These are phyloP conservation scores for Camponotus fellah DNA, from an alignment of 2,888 invertebrate genomes.

Conservation along the genomic window DNA sequence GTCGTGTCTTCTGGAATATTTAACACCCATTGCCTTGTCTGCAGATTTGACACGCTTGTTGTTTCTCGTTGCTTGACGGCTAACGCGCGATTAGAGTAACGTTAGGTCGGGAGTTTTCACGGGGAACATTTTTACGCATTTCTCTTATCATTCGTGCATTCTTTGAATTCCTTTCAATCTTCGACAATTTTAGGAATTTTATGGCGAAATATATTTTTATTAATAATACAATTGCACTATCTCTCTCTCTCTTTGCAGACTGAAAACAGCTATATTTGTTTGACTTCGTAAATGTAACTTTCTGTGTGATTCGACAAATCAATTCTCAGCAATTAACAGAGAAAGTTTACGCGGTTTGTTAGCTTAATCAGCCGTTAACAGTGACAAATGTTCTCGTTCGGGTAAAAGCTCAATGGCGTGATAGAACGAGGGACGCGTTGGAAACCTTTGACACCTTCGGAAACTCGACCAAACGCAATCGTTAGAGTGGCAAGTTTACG, in stretches of 20 bases:
- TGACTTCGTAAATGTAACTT: neutral
- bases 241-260: neutral
- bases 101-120: neutral
- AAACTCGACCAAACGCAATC: slow-evolving; percentile 59
- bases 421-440: slow-evolving; percentile 5
- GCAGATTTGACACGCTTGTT: slow-evolving; percentile 62
- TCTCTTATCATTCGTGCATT: neutral
- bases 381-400: slow-evolving; percentile 55
- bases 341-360: slow-evolving; percentile 19
- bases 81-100: slow-evolving; percentile 52
- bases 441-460: slow-evolving; percentile 59
- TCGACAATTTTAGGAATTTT: neutral
- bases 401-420: slow-evolving; percentile 30
- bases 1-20: slow-evolving; percentile 79
- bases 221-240: neutral
- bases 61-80: slow-evolving; percentile 57
- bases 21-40: slow-evolving; percentile 69
- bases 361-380: slow-evolving; percentile 36
- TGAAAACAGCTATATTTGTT: neutral
- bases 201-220: neutral
- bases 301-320: slow-evolving; percentile 15
- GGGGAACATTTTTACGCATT: neutral
- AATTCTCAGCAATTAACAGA: slow-evolving; percentile 25
- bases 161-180: too few species aligned
- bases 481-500: slow-evolving; percentile 66